A percentile compares a stretch with the other conserved stretches of the same genome.
phyloP scores from a whole-genome alignment of 2,888 invertebrate species.

The Erpobdella octoculata region DNA sequence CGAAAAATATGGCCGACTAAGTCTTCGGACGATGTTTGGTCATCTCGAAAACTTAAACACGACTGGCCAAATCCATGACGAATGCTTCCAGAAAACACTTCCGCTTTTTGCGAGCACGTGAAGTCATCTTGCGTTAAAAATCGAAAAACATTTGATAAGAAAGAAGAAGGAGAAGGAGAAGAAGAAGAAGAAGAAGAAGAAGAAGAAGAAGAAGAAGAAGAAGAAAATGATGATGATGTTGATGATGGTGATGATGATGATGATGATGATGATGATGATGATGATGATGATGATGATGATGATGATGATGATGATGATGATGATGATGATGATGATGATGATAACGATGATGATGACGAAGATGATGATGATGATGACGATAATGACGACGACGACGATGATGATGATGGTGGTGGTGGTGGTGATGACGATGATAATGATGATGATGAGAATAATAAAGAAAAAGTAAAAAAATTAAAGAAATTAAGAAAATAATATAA shows the following conservation, averaged over 20 bases:
- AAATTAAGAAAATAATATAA: too few species aligned
- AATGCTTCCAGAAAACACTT: too few species aligned
- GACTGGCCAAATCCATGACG: too few species aligned
- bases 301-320: conserved; percentile 21
- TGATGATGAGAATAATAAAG: too few species aligned
- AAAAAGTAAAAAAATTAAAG: too few species aligned
- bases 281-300: conserved; percentile 10
- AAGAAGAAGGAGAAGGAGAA: background rate
- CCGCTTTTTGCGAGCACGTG: background rate
- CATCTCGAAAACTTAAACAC: too few species aligned
- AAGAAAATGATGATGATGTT: conserved; percentile 14
- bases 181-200: conserved; percentile 12
- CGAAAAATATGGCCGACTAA: too few species aligned
- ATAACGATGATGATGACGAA: conserved; percentile 18
- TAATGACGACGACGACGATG: background rate
- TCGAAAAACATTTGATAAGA: background rate
- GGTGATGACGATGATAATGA: background rate
- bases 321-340: conserved; percentile 20
- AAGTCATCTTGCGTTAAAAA: background rate
- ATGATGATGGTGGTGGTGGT: conserved; percentile 6
- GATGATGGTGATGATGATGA: conserved; percentile 12
- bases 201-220: conserved; percentile 13
- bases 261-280: conserved; percentile 14
- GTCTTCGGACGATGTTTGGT: too few species aligned
- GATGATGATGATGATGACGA: conserved; percentile 1